These are phyloP conservation scores for Astyanax mexicanus DNA, from an alignment of 2,797 vertebrate species.

Conservation along the genomic window DNA sequence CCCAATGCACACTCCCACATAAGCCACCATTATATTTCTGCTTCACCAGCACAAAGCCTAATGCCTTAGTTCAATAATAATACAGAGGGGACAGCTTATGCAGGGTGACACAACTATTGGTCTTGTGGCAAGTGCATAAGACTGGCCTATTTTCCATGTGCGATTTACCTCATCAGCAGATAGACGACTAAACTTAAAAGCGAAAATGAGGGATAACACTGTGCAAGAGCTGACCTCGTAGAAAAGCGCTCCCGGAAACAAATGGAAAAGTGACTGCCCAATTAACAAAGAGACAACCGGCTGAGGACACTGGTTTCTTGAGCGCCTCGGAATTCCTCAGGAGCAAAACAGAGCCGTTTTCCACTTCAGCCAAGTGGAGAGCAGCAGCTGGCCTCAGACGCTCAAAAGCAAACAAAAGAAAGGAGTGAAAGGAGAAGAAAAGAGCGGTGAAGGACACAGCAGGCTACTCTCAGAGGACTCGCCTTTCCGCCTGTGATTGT, in stretches of 20 bases:
- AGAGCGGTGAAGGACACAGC: slow-evolving; percentile 76
- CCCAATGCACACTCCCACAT: slow-evolving; percentile 91
- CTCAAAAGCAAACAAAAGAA: slow-evolving; percentile 66
- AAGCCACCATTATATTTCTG: slow-evolving; percentile 99
- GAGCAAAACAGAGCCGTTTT: slow-evolving; percentile 44
- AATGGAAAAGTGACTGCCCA: slow-evolving; percentile 28
- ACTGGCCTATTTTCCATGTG: slow-evolving; percentile 52
- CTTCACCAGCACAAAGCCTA: slow-evolving; percentile 96
- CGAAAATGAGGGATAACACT: slow-evolving; percentile 33
- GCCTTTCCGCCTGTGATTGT: slow-evolving; percentile 89
- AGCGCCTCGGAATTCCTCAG: not conserved
- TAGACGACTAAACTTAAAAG: slow-evolving; percentile 29
- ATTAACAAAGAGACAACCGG: slow-evolving; percentile 24
- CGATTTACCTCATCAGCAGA: slow-evolving; percentile 30
- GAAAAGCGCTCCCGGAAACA: slow-evolving; percentile 18
- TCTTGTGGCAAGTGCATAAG: slow-evolving; percentile 58
- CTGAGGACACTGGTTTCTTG: not conserved
- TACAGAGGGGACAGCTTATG: slow-evolving; percentile 84
- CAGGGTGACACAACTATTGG: slow-evolving; percentile 72
- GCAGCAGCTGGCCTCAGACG: slow-evolving; percentile 66
- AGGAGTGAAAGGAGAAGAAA: slow-evolving; percentile 53
- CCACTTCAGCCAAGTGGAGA: slow-evolving; percentile 1
- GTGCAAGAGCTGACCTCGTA: slow-evolving; percentile 29
- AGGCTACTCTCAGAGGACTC: slow-evolving; percentile 78
- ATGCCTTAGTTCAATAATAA: slow-evolving; percentile 96